Conservation (phyloP, 2,888 invertebrate genomes). For the Furcula furcula region DNA sequence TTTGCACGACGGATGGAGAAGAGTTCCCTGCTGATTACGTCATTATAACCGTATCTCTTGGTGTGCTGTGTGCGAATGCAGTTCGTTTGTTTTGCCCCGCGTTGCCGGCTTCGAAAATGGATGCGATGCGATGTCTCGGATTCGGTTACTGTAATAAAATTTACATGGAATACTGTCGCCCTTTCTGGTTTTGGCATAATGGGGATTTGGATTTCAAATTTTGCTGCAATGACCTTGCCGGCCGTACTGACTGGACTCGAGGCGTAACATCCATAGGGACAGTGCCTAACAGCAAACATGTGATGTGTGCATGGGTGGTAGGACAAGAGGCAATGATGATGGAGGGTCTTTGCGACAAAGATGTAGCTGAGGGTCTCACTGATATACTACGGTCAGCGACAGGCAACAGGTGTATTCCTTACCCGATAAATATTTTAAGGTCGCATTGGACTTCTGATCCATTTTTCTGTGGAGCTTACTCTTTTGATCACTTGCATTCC, state of each 20-base stretch:
- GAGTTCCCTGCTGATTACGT: constrained; percentile 89
- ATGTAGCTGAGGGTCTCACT: constrained; percentile 84
- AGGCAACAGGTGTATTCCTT: constrained; percentile 83
- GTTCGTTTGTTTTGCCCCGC: constrained; percentile 86
- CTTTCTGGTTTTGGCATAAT: constrained; percentile 87
- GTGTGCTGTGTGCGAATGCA: constrained; percentile 85
- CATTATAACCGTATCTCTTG: constrained; percentile 88
- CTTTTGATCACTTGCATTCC: constrained; percentile 70
- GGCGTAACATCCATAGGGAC: constrained; percentile 86
- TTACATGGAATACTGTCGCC: constrained; percentile 87
- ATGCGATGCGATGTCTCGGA: constrained; percentile 85
- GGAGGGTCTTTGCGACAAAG: constrained; percentile 85
- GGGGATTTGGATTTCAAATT: constrained; percentile 84
- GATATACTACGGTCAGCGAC: constrained; percentile 83
- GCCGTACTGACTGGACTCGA: constrained; percentile 86
- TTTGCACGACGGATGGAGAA: constrained; percentile 85
- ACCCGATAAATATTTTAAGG: constrained; percentile 84
- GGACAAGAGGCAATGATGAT: constrained; percentile 85
- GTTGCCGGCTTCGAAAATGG: constrained; percentile 85
- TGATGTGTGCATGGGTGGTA: constrained; percentile 86
- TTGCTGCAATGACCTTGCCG: constrained; percentile 74
- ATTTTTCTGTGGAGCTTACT: constrained; percentile 87
- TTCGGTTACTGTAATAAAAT: constrained; percentile 89
- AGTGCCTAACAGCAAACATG: constrained; percentile 86
- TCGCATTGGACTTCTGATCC: constrained; percentile 89